Evolutionary conservation across 2,113 vertebrate species (phyloP), one percentile per base, ranked within the genome.

Genomic region (Mirounga angustirostris): DNA sequence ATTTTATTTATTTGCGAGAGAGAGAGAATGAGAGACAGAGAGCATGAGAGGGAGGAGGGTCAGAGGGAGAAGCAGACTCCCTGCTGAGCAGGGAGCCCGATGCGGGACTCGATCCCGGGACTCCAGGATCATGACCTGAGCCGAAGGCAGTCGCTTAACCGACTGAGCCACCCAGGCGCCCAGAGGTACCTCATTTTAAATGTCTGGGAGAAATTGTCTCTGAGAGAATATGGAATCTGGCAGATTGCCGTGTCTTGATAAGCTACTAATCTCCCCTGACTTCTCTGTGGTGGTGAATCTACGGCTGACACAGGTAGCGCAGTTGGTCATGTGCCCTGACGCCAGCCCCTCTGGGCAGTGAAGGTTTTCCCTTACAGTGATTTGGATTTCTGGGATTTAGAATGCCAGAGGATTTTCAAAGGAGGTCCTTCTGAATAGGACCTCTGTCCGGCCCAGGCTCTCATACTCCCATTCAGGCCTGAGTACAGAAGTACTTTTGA

Each of bases 401-500:
- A 95, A 78, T 59, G 15, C 87, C 67, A 50, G 76, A 74, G 43
- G 82, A 59, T 59, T 96, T 91, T 97, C 96, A 91, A 82, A 98
- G 96, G 85, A 84, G 21, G 46, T 21, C 9, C 40, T 94, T 97
- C 54, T 98, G 97, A 98, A 97, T 97, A 24, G 94, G 33, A 24
- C 54, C 81, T 97, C 97, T 98, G 98, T 98, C 80, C 0, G 0
- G 76, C 83, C 63, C 7, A 21, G 84, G 88, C 95, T 94, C 93
- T 97, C 79, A 19, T 50, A 10, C 67, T 56, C 22, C 78, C 81
- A 71, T 97, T 97, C 90, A 95, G n/a, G 88, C 36, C 89, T 46
- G 97, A 97, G 96, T 65, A 97, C 95, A 97, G 98, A 98, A 97
- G 96, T 93, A 95, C 97, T 98, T 98, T 98, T 98, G 98, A 98